phyloP scores from a whole-genome alignment of 2,888 invertebrate genomes.

The Brenthis ino region DNA sequence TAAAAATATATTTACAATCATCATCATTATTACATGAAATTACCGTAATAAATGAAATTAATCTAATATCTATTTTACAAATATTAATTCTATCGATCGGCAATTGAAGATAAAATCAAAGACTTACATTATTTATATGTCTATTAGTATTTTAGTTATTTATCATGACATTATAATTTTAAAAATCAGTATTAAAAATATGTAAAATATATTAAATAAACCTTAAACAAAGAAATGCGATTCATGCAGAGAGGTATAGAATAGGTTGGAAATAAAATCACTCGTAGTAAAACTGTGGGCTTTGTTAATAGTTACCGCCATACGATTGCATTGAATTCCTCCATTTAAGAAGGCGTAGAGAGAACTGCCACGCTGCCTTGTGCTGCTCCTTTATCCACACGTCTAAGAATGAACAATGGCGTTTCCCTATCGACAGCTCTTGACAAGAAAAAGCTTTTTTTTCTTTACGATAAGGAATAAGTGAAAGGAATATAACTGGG shows the following conservation, averaged over 20 bases:
- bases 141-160: too few species aligned
- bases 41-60: too few species aligned
- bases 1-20: too few species aligned
- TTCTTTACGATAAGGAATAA: constrained; percentile 71
- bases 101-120: too few species aligned
- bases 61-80: too few species aligned
- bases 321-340: constrained; percentile 40
- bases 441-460: constrained; percentile 79
- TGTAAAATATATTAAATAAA: constrained; percentile 7
- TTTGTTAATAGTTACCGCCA: constrained; percentile 33
- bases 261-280: constrained; percentile 31
- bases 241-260: constrained; percentile 17
- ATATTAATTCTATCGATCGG: too few species aligned
- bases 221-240: constrained; percentile 19
- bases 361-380: constrained; percentile 31
- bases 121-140: too few species aligned
- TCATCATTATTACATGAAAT: too few species aligned
- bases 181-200: constrained; percentile 6
- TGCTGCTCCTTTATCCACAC: constrained; percentile 40
- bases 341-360: constrained; percentile 32
- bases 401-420: constrained; percentile 64
- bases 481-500: constrained; percentile 49
- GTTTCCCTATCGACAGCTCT: constrained; percentile 70
- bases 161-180: background rate
- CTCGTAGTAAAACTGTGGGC: constrained; percentile 30